phyloP scores from a whole-genome alignment of 2,113 vertebrate species.

The Menidia beryllina region DNA sequence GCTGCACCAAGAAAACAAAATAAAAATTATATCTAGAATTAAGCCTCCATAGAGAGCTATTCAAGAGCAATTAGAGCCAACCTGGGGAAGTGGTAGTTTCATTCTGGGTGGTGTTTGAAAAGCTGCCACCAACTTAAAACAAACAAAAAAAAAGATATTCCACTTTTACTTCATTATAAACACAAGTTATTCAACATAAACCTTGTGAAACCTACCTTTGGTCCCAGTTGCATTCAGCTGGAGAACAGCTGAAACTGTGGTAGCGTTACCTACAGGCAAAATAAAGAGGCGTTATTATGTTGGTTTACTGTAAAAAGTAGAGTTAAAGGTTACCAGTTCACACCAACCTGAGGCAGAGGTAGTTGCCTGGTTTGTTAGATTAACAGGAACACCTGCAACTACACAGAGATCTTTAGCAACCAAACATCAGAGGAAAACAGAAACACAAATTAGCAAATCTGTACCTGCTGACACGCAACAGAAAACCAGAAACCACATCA shows the following conservation, averaged over 20 bases:
- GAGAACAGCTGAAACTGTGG: background rate
- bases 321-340: background rate
- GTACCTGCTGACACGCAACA: slow-evolving; percentile 38
- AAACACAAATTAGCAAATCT: accelerated
- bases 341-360: background rate
- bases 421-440: too few relatives aligned
- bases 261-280: background rate
- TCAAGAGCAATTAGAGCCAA: background rate
- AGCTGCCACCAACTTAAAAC: background rate
- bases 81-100: background rate
- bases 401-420: background rate
- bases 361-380: accelerated
- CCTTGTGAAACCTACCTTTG: background rate
- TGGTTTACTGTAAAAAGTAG: background rate
- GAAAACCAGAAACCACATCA: slow-evolving; percentile 14
- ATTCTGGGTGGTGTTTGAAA: slow-evolving; percentile 6
- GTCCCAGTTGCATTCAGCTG: background rate
- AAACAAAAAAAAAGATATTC: background rate
- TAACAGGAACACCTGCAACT: slow-evolving; percentile 18
- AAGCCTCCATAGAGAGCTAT: background rate
- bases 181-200: background rate
- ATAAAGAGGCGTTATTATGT: too few relatives aligned
- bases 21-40: background rate
- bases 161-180: background rate
- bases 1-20: background rate